Evolutionary conservation across 2,797 vertebrate species (phyloP).

Genomic region (Threskiornis aethiopicus): DNA sequence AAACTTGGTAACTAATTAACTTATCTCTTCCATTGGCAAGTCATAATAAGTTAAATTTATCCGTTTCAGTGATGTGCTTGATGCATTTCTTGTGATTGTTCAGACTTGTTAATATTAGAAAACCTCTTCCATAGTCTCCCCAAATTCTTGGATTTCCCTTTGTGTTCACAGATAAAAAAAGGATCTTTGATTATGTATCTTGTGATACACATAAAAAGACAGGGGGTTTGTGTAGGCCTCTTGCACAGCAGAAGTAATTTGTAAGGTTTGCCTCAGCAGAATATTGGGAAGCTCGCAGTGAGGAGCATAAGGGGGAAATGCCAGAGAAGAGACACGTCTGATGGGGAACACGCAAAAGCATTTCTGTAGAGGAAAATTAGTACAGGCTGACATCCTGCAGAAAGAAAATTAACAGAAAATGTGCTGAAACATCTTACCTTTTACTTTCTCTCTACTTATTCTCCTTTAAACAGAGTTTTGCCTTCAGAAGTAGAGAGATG

Average conservation of each 20-base stretch:
- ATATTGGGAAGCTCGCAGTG: neutral
- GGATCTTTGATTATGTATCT: neutral
- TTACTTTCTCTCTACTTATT: neutral
- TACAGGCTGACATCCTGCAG: neutral
- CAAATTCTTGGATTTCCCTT: neutral
- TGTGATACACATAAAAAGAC: neutral
- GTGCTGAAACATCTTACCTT: neutral
- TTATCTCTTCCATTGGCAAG: neutral
- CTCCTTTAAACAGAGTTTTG: neutral
- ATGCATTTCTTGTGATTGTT: neutral
- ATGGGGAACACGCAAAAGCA: neutral
- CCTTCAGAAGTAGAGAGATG: neutral
- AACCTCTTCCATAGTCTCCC: neutral
- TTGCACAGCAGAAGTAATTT: neutral
- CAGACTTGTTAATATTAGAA: neutral
- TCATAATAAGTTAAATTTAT: neutral
- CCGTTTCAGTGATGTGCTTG: neutral
- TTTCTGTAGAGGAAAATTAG: neutral
- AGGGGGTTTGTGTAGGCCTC: neutral
- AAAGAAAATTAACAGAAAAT: neutral
- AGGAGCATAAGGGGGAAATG: neutral
- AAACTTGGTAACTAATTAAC: constrained; percentile 60
- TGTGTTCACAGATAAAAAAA: neutral
- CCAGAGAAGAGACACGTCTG: neutral
- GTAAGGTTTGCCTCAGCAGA: neutral